Evolutionary conservation across 2,888 invertebrate species (phyloP).

Genomic region (Encarsia formosa): DNA sequence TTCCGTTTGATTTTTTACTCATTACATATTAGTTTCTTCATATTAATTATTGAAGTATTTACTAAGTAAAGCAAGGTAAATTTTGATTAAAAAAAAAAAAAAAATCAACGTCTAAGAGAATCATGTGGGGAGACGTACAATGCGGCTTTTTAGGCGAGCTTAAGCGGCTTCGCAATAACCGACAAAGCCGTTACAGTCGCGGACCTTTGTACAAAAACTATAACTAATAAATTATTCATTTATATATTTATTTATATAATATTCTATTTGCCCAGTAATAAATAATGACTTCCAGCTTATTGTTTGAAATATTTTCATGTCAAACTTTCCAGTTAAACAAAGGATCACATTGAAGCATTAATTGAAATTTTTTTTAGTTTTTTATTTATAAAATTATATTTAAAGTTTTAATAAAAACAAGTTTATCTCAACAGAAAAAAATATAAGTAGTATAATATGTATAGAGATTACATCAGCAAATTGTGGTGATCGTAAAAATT

Average conservation of each 20-base stretch:
- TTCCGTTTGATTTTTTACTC: conserved; percentile 26
- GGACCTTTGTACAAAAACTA: conserved; percentile 49
- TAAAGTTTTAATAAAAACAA: too few relatives aligned
- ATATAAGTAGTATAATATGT: too few relatives aligned
- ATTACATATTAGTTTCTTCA: background rate
- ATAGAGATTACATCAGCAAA: too few relatives aligned
- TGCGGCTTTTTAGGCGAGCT: conserved; percentile 39
- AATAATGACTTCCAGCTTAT: conserved; percentile 41
- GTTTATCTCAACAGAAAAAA: too few relatives aligned
- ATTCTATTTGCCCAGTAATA: conserved; percentile 42
- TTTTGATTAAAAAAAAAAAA: conserved; percentile 2
- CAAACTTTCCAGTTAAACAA: background rate
- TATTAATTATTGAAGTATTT: background rate
- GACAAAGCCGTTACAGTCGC: conserved; percentile 37
- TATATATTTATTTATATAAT: conserved; percentile 38
- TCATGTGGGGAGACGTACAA: conserved; percentile 35
- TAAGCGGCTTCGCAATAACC: conserved; percentile 31
- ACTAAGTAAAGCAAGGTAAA: background rate
- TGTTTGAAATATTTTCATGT: conserved; percentile 2
- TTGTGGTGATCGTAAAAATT: conserved; percentile 15
- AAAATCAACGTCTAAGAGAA: conserved; percentile 38
- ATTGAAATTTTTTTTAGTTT: too few relatives aligned
- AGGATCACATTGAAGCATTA: too few relatives aligned
- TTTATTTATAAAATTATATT: too few relatives aligned
- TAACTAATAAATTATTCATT: conserved; percentile 42